Base-by-base conservation (phyloP, 2,888 invertebrate genomes). In the Epirrhoe tristata region DNA sequence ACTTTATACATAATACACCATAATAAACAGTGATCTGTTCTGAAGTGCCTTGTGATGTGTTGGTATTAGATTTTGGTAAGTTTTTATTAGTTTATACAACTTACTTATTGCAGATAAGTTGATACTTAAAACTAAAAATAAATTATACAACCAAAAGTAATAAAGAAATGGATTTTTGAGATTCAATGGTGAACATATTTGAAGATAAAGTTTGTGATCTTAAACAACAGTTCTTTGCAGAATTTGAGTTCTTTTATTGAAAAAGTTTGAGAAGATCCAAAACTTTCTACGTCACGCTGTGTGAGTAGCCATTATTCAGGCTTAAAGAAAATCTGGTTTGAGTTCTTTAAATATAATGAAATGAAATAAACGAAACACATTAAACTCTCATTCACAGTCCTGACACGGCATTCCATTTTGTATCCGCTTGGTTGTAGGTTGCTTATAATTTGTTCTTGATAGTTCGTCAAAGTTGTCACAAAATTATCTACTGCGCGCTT, bases 1-100 rank as follows among this genome's bases (percentile, higher is more conserved):
- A 55, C 64, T 31, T 70, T 73, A 69, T 74, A 70, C 67, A 57
- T 67, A 58, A 39, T 63, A 32, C 34, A 62, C 61, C 48, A 69
- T n/a, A 48, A 48, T 61, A 67, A 74, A 55, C 46, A 66, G 58
- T 58, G 69, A 70, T 70, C 63, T 53, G 59, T 55, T 53, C 48
- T 24, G 57, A 67, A 62, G 79, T 81, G 77, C 53, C 67, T 69
- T 59, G 79, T 77, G 81, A 58, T 68, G 81, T 82, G 78, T 68
- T 65, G 17, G 57, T 67, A 63, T 58, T 66, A 12, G 50, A 73
- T 71, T 69, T 65, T 70, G 71, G 74, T 74, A 36, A 74, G 74
- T 66, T 63, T 64, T 53, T 53, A 48, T 2, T 61, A 14, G n/a
- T 51, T 51, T 36, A 16, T 24, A 46, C 34, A n/a, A 8, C 34